Percentiles rank a stretch among this genome's conserved stretches.
phyloP scores from a whole-genome alignment of 1,140 invertebrate genomes.

The Zaprionus ornatus region DNA sequence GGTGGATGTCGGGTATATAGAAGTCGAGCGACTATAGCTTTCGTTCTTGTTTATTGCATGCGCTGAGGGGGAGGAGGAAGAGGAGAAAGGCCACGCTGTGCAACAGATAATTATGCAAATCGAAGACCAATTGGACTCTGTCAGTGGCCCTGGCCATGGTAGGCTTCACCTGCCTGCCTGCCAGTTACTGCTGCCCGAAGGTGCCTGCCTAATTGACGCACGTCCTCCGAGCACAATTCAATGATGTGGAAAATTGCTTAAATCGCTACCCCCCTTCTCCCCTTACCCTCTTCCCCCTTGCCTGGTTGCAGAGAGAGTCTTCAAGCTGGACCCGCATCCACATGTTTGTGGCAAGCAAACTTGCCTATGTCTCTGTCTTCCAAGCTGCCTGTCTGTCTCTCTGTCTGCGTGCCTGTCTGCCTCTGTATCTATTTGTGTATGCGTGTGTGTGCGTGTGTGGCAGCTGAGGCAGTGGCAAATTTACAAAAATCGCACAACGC shows the following conservation, averaged over 20 bases:
- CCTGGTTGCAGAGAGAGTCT: not conserved
- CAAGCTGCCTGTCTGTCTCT: not conserved
- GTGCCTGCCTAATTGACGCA: conserved; percentile 59
- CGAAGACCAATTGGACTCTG: conserved; percentile 5
- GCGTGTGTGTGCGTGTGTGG: not conserved
- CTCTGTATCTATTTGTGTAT: conserved; percentile 7
- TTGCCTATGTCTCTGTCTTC: conserved; percentile 1
- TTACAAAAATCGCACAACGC: conserved; percentile 27
- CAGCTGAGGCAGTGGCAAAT: conserved; percentile 1
- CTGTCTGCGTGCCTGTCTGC: not conserved
- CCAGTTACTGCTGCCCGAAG: too few species aligned
- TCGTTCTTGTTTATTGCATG: conserved; percentile 6
- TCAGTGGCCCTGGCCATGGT: not conserved
- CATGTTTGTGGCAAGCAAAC: conserved; percentile 6
- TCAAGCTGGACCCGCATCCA: not conserved
- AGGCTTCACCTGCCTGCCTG: not conserved
- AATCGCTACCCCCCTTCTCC: conserved; percentile 27
- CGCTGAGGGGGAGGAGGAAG: not conserved
- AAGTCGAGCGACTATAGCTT: not conserved
- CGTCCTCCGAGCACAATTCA: conserved; percentile 58
- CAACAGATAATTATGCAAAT: conserved; percentile 44
- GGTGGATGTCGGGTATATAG: too few species aligned
- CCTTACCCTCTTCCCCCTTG: too few species aligned
- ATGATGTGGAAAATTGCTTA: conserved; percentile 74
- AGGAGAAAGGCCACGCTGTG: not conserved